phyloP scores from a whole-genome alignment of 2,888 invertebrate species.

The Microplitis manilae region DNA sequence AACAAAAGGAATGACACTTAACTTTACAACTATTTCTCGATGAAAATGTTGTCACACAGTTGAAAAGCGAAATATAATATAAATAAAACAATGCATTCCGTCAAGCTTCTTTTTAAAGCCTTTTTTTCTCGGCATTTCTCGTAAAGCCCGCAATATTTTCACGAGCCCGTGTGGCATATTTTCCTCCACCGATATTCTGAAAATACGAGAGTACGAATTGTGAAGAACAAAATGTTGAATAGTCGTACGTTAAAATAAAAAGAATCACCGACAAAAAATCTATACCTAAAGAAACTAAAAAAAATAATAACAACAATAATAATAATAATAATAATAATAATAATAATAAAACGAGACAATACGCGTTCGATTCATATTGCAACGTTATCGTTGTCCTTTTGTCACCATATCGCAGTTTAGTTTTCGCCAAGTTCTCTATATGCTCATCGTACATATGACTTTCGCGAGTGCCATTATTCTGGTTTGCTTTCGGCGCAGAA shows the following conservation, averaged over 20 bases:
- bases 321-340: neutral
- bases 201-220: constrained; percentile 28
- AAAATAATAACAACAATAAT: neutral
- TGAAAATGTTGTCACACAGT: constrained; percentile 9
- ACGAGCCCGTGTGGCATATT: constrained; percentile 26
- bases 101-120: constrained; percentile 1
- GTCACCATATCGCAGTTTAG: constrained; percentile 14
- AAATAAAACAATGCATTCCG: neutral
- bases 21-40: neutral
- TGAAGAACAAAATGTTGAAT: constrained; percentile 26
- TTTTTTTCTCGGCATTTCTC: neutral
- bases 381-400: constrained; percentile 11
- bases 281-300: neutral
- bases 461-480: constrained; percentile 10
- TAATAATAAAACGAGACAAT: constrained; percentile 14
- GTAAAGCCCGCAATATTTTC: constrained; percentile 34
- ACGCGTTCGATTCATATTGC: constrained; percentile 31
- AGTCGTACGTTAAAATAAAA: neutral
- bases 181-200: constrained; percentile 11
- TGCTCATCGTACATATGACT: constrained; percentile 11
- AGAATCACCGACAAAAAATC: neutral
- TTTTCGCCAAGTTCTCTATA: constrained; percentile 2
- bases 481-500: constrained; percentile 2
- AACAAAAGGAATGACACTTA: constrained; percentile 1
- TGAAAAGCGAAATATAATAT: neutral